These are phyloP conservation scores for Ptychadena robeensis DNA, from an alignment of 2,797 vertebrate genomes.

Conservation along the genomic window DNA sequence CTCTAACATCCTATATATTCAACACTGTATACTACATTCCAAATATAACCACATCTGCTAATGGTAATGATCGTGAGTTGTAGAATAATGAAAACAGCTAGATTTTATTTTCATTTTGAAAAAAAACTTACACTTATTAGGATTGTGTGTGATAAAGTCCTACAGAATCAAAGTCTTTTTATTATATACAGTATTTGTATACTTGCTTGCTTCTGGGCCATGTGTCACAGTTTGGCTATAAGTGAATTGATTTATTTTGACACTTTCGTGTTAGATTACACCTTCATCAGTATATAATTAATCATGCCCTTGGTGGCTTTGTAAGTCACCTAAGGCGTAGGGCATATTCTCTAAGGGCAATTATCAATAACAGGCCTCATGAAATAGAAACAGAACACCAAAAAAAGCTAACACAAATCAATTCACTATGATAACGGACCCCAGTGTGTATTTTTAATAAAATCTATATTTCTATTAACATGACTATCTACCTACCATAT, in stretches of 20 bases:
- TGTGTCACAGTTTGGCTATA: neutral
- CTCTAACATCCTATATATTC: no score
- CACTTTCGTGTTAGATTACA: constrained; percentile 3
- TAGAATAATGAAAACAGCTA: no score
- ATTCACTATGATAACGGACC: neutral
- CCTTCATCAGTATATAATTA: neutral
- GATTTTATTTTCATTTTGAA: no score
- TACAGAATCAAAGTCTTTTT: no score
- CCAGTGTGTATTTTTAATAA: neutral
- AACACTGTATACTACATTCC: no score
- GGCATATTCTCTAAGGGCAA: neutral
- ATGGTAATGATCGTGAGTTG: no score
- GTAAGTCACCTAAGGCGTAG: neutral
- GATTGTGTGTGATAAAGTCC: no score
- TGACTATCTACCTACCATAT: no score
- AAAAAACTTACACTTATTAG: no score
- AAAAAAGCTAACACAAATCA: neutral
- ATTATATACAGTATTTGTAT: no score
- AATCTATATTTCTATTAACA: neutral
- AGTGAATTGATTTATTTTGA: constrained; percentile 13
- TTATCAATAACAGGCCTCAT: constrained; percentile 2
- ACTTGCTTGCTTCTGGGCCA: neutral
- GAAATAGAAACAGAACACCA: neutral
- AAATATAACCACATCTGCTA: no score
- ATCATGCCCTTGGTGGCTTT: neutral